phyloP scores from a whole-genome alignment of 2,888 invertebrate genomes.

The Calliscelio sp. region DNA sequence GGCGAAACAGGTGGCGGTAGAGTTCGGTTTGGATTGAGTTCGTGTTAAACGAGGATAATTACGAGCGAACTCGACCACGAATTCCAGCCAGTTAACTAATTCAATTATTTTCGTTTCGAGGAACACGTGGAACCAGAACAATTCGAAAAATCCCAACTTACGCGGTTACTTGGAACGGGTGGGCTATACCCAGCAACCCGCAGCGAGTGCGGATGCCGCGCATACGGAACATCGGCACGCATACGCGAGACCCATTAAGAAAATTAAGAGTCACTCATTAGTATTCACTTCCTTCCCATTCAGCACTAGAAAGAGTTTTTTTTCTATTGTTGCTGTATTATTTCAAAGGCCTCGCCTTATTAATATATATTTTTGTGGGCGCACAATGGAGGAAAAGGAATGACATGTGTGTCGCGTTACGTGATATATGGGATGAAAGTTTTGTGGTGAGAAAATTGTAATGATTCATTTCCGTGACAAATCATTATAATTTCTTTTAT shows the following conservation, averaged over 20 bases:
- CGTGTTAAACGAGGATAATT: slow-evolving; percentile 59
- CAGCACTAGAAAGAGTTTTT: slow-evolving; percentile 75
- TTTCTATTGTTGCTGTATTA: slow-evolving; percentile 83
- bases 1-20: slow-evolving; percentile 70
- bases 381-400: slow-evolving; percentile 42
- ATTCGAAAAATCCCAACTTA: slow-evolving; percentile 74
- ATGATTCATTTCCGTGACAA: background rate
- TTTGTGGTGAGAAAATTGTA: slow-evolving; percentile 26
- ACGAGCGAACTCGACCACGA: slow-evolving; percentile 56
- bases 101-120: slow-evolving; percentile 72
- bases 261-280: slow-evolving; percentile 86
- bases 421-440: slow-evolving; percentile 52
- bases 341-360: slow-evolving; percentile 76
- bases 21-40: slow-evolving; percentile 9
- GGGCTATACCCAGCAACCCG: slow-evolving; percentile 71
- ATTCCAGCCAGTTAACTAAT: slow-evolving; percentile 69
- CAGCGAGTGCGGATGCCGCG: slow-evolving; percentile 70
- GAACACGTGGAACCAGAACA: slow-evolving; percentile 68
- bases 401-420: slow-evolving; percentile 35
- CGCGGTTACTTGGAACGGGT: slow-evolving; percentile 72
- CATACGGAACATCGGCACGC: slow-evolving; percentile 78
- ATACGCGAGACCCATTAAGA: slow-evolving; percentile 84
- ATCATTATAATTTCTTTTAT: background rate
- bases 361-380: slow-evolving; percentile 64
- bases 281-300: slow-evolving; percentile 83